Evolutionary conservation across 2,797 vertebrate species (phyloP).

Genomic region (Tapirus indicus): DNA sequence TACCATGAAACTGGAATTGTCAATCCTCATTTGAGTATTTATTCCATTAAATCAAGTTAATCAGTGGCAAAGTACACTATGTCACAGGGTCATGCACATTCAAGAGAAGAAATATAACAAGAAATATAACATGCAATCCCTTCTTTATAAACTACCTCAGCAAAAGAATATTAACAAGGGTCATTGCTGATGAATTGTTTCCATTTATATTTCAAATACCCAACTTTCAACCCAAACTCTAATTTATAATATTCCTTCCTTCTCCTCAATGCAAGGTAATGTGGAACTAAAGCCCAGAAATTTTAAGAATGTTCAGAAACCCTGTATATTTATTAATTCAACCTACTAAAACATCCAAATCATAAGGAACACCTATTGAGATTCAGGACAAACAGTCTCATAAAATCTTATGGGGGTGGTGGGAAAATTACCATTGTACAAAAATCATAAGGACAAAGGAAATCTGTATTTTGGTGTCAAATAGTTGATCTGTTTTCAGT

Average conservation of each 20-base stretch:
- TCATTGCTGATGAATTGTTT: neutral
- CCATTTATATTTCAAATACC: conserved; percentile 54
- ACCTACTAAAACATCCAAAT: conserved; percentile 72
- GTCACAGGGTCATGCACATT: conserved; percentile 67
- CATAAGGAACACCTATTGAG: conserved; percentile 78
- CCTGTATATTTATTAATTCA: conserved; percentile 61
- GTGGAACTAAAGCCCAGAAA: conserved; percentile 48
- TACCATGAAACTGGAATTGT: neutral
- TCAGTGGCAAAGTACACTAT: conserved; percentile 48
- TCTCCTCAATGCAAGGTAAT: conserved; percentile 52
- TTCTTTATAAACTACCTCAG: conserved; percentile 75
- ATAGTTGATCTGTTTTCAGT: conserved; percentile 89
- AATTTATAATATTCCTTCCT: conserved; percentile 59
- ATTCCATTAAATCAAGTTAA: neutral
- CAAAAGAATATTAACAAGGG: conserved; percentile 52
- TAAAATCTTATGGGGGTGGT: conserved; percentile 71
- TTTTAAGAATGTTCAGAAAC: conserved; percentile 57
- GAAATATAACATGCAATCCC: conserved; percentile 12
- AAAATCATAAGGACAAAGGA: conserved; percentile 75
- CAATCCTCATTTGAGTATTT: neutral
- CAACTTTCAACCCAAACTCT: neutral
- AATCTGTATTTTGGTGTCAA: conserved; percentile 56
- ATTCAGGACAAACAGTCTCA: conserved; percentile 70
- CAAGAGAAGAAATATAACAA: conserved; percentile 54
- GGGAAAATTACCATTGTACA: conserved; percentile 70